Percentiles rank a stretch among this genome's conserved stretches.
Conservation (phyloP, 2,113 vertebrate genomes). For the Rhizomys pruinosus region DNA sequence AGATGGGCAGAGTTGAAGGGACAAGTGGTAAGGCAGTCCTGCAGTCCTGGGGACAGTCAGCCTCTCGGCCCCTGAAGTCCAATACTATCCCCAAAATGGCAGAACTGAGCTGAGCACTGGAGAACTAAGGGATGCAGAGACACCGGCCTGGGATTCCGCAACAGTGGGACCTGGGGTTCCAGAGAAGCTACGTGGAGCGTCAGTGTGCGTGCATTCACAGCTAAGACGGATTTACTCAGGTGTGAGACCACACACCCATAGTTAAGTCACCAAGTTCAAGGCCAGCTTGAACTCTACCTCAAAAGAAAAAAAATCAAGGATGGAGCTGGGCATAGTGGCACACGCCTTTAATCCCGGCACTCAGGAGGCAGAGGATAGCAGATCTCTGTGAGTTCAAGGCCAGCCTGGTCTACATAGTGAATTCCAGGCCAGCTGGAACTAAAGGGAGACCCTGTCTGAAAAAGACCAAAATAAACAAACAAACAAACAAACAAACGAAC, state of each 20-base stretch:
- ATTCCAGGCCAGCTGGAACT: too few relatives aligned
- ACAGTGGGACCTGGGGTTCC: not conserved
- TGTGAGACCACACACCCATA: not conserved
- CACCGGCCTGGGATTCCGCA: not conserved
- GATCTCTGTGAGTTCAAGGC: too few relatives aligned
- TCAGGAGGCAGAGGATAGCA: too few relatives aligned
- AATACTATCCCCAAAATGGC: not conserved
- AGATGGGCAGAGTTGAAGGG: not conserved
- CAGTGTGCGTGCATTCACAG: not conserved
- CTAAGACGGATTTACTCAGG: not conserved
- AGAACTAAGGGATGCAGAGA: not conserved
- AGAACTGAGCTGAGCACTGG: not conserved
- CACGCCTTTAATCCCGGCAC: too few relatives aligned
- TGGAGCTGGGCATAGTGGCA: too few relatives aligned
- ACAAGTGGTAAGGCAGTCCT: rapidly evolving
- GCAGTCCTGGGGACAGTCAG: not conserved
- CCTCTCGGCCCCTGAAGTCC: not conserved
- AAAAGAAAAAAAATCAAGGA: too few relatives aligned
- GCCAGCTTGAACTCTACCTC: not conserved
- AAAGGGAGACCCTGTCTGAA: too few relatives aligned
- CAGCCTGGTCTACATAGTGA: too few relatives aligned
- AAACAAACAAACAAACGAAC: too few relatives aligned
- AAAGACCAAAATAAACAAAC: too few relatives aligned
- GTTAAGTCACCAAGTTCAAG: not conserved
- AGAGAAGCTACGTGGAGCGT: not conserved